A percentile compares a stretch with the other conserved stretches of the same genome.
These are phyloP conservation scores for Aphidius ervi DNA, from an alignment of 1,140 invertebrate genomes.

Conservation along the genomic window DNA sequence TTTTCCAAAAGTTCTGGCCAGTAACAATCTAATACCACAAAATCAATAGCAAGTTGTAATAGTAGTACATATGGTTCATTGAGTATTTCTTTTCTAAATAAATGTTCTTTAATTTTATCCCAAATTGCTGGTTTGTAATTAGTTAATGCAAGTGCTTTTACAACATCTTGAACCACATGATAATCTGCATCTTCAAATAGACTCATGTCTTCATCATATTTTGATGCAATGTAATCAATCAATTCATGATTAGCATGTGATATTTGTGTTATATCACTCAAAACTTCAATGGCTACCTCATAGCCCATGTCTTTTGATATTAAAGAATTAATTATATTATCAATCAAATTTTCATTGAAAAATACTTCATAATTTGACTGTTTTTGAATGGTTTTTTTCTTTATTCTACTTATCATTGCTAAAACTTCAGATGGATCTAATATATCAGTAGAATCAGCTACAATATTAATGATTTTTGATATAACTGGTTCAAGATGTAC, in stretches of 20 bases:
- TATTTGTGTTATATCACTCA: conserved; percentile 53
- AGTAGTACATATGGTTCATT: conserved; percentile 37
- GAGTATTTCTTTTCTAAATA: conserved; percentile 44
- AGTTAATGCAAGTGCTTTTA: conserved; percentile 53
- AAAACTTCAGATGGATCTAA: background rate
- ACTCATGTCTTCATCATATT: conserved; percentile 42
- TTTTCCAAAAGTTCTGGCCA: conserved; percentile 51
- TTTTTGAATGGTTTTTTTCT: conserved; percentile 24
- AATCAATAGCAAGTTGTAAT: conserved; percentile 50
- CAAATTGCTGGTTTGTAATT: conserved; percentile 60
- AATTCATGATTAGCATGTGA: conserved; percentile 54
- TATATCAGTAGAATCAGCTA: no score
- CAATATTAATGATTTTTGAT: no score
- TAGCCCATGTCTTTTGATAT: conserved; percentile 54
- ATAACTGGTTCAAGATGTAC: background rate
- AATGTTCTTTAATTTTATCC: conserved; percentile 45
- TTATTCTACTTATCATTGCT: background rate
- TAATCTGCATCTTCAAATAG: conserved; percentile 33
- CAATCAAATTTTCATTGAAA: conserved; percentile 58
- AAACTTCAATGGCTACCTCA: conserved; percentile 48
- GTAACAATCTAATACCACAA: conserved; percentile 57
- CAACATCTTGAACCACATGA: conserved; percentile 47
- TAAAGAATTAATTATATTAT: conserved; percentile 49
- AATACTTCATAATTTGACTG: conserved; percentile 37
- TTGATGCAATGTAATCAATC: conserved; percentile 55